A percentile compares a stretch with the other conserved stretches of the same genome.
Evolutionary conservation across 2,888 invertebrate species (phyloP).

Genomic region (Allacma fusca): DNA sequence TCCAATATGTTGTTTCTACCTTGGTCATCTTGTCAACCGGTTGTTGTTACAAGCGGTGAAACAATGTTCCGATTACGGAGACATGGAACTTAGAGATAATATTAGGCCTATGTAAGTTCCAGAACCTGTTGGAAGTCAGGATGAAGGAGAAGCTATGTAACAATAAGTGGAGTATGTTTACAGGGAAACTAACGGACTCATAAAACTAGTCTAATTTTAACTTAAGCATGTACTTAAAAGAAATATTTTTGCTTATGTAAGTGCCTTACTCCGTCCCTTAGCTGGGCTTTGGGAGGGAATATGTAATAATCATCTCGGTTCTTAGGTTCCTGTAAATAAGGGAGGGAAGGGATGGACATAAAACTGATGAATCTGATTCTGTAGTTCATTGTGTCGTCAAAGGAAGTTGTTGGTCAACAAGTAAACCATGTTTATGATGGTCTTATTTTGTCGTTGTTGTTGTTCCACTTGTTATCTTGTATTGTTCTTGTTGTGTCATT

Average conservation of each 20-base stretch:
- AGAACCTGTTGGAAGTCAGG: no score
- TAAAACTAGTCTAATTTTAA: no score
- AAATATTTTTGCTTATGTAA: no score
- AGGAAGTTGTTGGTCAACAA: constrained; percentile 38
- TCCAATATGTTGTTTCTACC: constrained; percentile 8
- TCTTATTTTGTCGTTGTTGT: constrained; percentile 26
- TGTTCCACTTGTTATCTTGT: constrained; percentile 26
- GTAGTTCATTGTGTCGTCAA: constrained; percentile 16
- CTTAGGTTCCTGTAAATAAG: not conserved
- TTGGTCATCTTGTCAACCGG: constrained; percentile 11
- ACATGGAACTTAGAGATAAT: constrained; percentile 11
- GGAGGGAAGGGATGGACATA: not conserved
- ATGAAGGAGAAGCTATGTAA: no score
- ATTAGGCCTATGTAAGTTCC: not conserved
- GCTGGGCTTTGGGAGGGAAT: no score
- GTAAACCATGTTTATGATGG: constrained; percentile 30
- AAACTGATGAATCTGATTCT: constrained; percentile 36
- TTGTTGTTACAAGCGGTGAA: not conserved
- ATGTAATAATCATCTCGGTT: not conserved
- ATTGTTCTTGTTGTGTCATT: constrained; percentile 40
- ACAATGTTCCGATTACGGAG: constrained; percentile 3
- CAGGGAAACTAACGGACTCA: no score
- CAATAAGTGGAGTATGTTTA: no score
- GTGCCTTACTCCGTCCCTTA: no score
- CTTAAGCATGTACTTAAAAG: no score